Conservation (phyloP, 2,888 invertebrate genomes). For the Cataglyphis cursor region DNA sequence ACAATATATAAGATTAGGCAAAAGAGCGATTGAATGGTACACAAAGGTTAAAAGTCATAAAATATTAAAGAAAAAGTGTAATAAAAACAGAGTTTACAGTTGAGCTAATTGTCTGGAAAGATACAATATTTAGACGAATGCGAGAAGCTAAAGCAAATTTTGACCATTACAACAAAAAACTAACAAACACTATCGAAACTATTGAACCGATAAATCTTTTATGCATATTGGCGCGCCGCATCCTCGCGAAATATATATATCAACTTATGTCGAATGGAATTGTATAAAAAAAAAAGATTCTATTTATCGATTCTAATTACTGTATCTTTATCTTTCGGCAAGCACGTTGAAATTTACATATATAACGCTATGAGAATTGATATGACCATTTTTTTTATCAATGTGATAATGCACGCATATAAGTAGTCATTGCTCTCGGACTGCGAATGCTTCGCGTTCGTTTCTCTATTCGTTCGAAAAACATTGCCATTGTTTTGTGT, state of each 20-base stretch:
- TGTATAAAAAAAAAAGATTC: not conserved
- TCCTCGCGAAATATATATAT: no score
- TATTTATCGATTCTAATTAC: not conserved
- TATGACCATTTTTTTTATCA: not conserved
- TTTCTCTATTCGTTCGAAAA: slow-evolving; percentile 50
- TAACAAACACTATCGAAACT: no score
- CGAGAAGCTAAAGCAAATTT: not conserved
- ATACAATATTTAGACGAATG: not conserved
- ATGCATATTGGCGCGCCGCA: no score
- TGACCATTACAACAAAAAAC: no score
- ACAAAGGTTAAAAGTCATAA: not conserved
- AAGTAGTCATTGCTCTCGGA: slow-evolving; percentile 42
- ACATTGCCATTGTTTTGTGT: slow-evolving; percentile 65
- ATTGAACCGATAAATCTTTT: no score
- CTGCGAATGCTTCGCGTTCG: slow-evolving; percentile 37
- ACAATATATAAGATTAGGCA: slow-evolving; percentile 4
- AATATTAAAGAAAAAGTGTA: not conserved
- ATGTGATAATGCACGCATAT: slow-evolving; percentile 10
- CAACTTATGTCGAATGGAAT: no score
- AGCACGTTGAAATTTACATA: not conserved
- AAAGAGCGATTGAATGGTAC: not conserved
- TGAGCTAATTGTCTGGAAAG: not conserved
- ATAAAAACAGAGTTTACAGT: not conserved
- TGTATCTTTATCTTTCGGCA: not conserved
- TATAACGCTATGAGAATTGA: not conserved